Evolutionary conservation across 2,797 vertebrate genomes (phyloP).

Genomic region (Gadopsis bispinosus): DNA sequence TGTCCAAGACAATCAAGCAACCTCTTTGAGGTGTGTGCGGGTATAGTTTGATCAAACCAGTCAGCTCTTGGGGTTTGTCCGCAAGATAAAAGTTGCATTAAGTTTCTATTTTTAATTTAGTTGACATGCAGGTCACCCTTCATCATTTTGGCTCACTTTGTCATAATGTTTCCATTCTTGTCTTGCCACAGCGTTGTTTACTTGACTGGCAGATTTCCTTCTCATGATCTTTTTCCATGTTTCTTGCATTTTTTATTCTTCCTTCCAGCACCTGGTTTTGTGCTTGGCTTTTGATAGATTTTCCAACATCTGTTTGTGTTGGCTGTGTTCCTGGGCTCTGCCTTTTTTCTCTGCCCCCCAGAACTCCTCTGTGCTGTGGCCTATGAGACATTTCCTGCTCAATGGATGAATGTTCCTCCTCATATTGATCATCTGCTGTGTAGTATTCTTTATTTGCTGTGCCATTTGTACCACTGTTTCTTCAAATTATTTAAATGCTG

Average conservation of each 20-base stretch:
- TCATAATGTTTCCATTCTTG: background rate
- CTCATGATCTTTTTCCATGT: constrained; percentile 8
- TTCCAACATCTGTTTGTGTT: constrained; percentile 59
- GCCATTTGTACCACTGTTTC: constrained; percentile 3
- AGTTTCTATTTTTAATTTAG: background rate
- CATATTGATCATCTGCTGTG: constrained; percentile 23
- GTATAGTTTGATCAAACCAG: constrained; percentile 12
- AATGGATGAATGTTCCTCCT: constrained; percentile 3
- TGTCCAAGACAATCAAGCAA: background rate
- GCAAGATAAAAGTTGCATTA: background rate
- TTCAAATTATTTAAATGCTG: background rate
- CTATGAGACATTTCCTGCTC: constrained; percentile 17
- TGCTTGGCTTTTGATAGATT: constrained; percentile 29
- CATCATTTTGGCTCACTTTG: background rate
- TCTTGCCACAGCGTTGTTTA: background rate
- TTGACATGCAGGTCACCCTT: background rate
- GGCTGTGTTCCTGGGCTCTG: constrained; percentile 46
- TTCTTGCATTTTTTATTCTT: constrained; percentile 26
- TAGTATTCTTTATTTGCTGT: background rate
- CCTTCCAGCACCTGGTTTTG: constrained; percentile 22
- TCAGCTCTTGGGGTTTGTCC: background rate
- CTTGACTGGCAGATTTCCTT: constrained; percentile 1
- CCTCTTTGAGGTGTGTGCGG: background rate
- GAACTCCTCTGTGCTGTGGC: constrained; percentile 29
- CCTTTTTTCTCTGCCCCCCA: constrained; percentile 32